These are phyloP conservation scores for Gandaritis pyraliata DNA, from an alignment of 2,888 invertebrate species.

Conservation along the genomic window DNA sequence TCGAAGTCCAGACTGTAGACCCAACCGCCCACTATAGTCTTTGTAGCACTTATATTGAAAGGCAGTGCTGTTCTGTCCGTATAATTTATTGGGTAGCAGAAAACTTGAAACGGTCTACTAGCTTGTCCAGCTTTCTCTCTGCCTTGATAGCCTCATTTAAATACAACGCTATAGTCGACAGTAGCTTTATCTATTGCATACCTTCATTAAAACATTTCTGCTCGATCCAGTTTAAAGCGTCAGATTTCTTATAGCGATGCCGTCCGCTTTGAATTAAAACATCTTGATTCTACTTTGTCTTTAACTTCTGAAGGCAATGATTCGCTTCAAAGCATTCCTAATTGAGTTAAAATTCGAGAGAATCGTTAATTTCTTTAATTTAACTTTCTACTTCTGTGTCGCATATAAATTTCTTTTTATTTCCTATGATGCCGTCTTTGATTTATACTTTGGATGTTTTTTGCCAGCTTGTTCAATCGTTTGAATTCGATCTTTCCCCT, in stretches of 20 bases:
- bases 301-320: constrained; percentile 2
- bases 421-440: not conserved
- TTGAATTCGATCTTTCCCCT: too few species aligned
- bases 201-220: constrained; percentile 20
- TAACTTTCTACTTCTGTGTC: constrained; percentile 16
- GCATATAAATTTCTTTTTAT: constrained; percentile 6
- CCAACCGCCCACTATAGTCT: constrained; percentile 1
- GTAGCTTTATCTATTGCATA: constrained; percentile 5
- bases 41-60: too few species aligned
- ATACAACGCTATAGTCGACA: not conserved
- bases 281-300: constrained; percentile 14
- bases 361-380: constrained; percentile 12
- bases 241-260: constrained; percentile 14
- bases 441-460: too few species aligned
- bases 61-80: too few species aligned
- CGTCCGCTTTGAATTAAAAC: constrained; percentile 12
- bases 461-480: too few species aligned
- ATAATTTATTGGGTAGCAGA: too few species aligned
- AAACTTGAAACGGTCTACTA: not conserved
- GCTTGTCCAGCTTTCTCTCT: not conserved
- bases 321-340: constrained; percentile 18
- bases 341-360: constrained; percentile 13
- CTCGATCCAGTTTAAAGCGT: constrained; percentile 13
- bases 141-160: not conserved
- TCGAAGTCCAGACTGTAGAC: constrained; percentile 3